Evolutionary conservation across 1,140 invertebrate species (phyloP).

Genomic region (Ylistrum balloti): DNA sequence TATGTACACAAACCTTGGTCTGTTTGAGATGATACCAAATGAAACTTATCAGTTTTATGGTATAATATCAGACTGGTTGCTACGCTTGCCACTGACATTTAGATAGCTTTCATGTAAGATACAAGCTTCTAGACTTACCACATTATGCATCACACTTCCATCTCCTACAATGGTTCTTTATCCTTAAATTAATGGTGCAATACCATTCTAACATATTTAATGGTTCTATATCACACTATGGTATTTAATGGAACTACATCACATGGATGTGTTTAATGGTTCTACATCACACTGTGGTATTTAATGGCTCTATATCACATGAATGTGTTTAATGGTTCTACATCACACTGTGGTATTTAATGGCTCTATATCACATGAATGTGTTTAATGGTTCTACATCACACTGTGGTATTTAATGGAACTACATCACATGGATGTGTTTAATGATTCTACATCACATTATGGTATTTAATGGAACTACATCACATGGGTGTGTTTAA

Average conservation of each 20-base stretch:
- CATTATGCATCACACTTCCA: not conserved
- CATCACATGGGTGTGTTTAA: not conserved
- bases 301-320: not conserved
- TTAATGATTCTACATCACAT: too few relatives aligned
- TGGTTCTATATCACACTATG: too few relatives aligned
- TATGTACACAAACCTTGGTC: slow-evolving; percentile 10
- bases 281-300: too few relatives aligned
- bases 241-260: not conserved
- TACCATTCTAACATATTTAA: not conserved
- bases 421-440: too few relatives aligned
- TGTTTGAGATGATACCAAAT: not conserved
- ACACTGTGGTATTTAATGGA: too few relatives aligned
- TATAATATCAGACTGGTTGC: not conserved
- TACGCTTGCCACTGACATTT: slow-evolving; percentile 10
- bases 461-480: not conserved
- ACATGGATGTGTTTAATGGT: not conserved
- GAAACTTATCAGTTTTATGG: slow-evolving; percentile 13
- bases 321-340: not conserved
- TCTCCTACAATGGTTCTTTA: too few relatives aligned
- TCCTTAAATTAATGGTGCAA: not conserved
- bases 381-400: too few relatives aligned
- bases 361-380: not conserved
- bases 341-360: not conserved
- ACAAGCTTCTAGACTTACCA: not conserved
- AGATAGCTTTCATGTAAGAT: not conserved